Evolutionary conservation across 2,113 vertebrate species (phyloP).

Genomic region (Daubentonia madagascariensis): DNA sequence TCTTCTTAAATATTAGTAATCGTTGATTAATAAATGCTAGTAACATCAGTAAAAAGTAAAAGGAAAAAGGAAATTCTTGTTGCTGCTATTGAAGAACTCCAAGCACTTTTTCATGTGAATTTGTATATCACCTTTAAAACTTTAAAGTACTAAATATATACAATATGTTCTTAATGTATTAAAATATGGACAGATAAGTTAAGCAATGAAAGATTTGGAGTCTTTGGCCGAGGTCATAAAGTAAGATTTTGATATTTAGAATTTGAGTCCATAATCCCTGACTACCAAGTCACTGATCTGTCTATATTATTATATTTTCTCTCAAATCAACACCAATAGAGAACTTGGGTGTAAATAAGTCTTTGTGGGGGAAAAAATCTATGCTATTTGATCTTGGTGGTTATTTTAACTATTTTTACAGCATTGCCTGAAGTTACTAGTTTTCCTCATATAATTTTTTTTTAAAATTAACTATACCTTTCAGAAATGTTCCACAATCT

Average conservation of each 20-base stretch:
- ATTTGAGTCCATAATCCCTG: not conserved
- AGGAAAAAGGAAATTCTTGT: not conserved
- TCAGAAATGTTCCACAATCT: not conserved
- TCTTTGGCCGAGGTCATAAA: not conserved
- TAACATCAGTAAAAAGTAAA: not conserved
- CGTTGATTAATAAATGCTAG: not conserved
- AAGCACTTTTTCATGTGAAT: not conserved
- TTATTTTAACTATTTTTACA: not conserved
- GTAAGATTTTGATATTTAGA: not conserved
- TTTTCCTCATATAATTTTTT: not conserved
- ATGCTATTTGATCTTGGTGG: not conserved
- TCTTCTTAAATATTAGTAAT: not conserved
- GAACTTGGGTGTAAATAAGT: not conserved
- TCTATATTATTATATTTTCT: not conserved
- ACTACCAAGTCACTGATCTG: not conserved
- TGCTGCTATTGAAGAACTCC: not conserved
- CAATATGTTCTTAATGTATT: not conserved
- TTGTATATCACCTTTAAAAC: not conserved
- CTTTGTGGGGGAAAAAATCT: not conserved
- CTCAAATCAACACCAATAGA: not conserved
- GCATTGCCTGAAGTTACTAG: not conserved
- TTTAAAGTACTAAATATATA: not conserved
- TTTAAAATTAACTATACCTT: not conserved
- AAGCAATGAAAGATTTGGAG: not conserved
- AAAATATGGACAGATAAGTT: rapidly evolving